phyloP scores from a whole-genome alignment of 2,888 invertebrate species.

The Alviniconcha strummeri region DNA sequence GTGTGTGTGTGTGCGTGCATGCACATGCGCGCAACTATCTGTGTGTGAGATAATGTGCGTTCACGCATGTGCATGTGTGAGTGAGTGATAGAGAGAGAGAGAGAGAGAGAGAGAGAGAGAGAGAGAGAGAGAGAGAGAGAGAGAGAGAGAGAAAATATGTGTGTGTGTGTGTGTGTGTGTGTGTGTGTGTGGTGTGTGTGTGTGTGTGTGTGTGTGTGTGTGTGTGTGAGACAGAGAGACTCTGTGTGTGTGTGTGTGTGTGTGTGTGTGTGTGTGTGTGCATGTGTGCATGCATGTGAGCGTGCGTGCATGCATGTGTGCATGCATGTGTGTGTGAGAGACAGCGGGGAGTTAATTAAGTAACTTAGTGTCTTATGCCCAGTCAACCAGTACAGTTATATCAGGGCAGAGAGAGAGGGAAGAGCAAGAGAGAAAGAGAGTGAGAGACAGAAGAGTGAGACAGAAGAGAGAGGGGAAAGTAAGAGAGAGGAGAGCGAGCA shows the following conservation, averaged over 20 bases:
- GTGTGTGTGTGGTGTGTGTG: no score
- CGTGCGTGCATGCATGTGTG: neutral
- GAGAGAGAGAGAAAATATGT: no score
- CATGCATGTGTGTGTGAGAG: neutral
- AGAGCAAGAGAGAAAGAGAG: neutral
- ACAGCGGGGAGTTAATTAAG: neutral
- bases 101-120: no score
- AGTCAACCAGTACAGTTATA: no score
- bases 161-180: no score
- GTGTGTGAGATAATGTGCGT: neutral
- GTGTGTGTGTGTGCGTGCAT: neutral
- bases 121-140: no score
- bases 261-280: neutral
- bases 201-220: no score
- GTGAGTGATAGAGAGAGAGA: neutral
- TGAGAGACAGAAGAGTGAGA: neutral
- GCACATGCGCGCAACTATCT: neutral
- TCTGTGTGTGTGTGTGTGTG: slow-evolving; percentile 4
- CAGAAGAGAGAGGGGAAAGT: no score
- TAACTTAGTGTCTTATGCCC: neutral
- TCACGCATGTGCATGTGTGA: neutral
- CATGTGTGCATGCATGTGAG: neutral
- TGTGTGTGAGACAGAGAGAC: no score
- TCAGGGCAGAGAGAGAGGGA: no score
- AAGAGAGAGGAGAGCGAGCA: no score